Conservation (phyloP, 1,140 invertebrate genomes). For the Hesperophylax magnus region DNA sequence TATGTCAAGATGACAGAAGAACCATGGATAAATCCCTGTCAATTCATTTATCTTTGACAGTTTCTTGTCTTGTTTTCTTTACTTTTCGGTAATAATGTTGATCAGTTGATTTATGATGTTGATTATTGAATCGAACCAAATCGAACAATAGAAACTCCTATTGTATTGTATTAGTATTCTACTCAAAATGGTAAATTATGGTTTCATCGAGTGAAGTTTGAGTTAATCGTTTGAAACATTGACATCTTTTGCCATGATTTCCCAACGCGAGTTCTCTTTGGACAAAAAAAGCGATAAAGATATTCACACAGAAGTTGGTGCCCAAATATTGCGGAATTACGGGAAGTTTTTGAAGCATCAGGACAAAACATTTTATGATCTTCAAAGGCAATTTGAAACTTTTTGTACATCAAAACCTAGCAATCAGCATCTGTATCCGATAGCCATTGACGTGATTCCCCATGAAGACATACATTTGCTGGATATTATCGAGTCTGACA, state of each 20-base stretch:
- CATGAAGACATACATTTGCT: slow-evolving; percentile 78
- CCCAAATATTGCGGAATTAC: slow-evolving; percentile 71
- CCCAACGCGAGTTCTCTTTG: slow-evolving; percentile 4
- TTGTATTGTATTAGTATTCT: too few species aligned
- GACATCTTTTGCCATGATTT: neutral
- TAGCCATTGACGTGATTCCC: slow-evolving; percentile 70
- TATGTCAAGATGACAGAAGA: neutral
- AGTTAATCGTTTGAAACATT: neutral
- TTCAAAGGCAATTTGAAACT: slow-evolving; percentile 68
- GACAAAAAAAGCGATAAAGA: slow-evolving; percentile 25
- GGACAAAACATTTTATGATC: slow-evolving; percentile 66
- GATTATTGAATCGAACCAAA: neutral
- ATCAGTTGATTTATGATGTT: neutral
- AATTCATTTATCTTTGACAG: too few species aligned
- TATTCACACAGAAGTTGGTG: slow-evolving; percentile 63
- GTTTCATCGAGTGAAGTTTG: neutral
- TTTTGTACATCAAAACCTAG: slow-evolving; percentile 62
- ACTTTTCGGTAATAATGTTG: too few species aligned
- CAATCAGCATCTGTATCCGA: slow-evolving; percentile 73
- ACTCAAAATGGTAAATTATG: too few species aligned
- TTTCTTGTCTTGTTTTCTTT: too few species aligned
- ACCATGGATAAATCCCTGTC: too few species aligned
- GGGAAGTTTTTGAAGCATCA: slow-evolving; percentile 82
- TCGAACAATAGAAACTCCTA: too few species aligned
- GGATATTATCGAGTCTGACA: slow-evolving; percentile 84